Conservation (phyloP, 2,113 vertebrate genomes). For the Phyllopteryx taeniolatus region DNA sequence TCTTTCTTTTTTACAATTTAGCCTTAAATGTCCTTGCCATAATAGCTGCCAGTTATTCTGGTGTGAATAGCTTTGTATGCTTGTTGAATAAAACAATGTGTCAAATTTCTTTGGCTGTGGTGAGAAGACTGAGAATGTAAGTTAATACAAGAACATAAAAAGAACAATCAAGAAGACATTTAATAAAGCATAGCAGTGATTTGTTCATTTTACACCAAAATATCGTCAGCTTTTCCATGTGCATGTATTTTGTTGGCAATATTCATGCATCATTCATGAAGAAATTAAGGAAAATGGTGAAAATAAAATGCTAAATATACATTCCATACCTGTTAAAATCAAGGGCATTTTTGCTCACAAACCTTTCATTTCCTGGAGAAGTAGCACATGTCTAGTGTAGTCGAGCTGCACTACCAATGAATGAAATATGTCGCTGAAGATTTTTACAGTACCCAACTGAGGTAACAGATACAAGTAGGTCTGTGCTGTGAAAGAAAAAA, state of each 20-base stretch:
- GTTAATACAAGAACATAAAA: not conserved
- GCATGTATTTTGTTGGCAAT: not conserved
- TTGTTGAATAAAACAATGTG: conserved; percentile 39
- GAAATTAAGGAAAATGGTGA: not conserved
- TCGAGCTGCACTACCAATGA: conserved; percentile 53
- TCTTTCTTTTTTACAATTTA: conserved; percentile 9
- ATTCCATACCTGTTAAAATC: not conserved
- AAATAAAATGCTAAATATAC: not conserved
- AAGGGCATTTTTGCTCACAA: conserved; percentile 23
- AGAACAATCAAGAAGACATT: conserved; percentile 3
- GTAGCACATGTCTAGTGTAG: conserved; percentile 55
- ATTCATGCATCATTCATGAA: not conserved
- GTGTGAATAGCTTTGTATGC: conserved; percentile 21
- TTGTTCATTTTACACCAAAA: not conserved
- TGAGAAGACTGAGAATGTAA: conserved; percentile 15
- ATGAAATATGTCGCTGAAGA: conserved; percentile 47
- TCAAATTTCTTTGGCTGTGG: conserved; percentile 21
- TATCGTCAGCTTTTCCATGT: not conserved
- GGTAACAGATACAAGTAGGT: no score
- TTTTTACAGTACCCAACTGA: not conserved
- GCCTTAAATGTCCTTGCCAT: conserved; percentile 48
- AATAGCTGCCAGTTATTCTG: conserved; percentile 44
- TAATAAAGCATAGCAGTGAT: not conserved
- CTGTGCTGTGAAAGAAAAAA: not conserved
- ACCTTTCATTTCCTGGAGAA: conserved; percentile 39